These are phyloP conservation scores for Gryllus longicercus DNA, from an alignment of 2,888 invertebrate genomes.

Conservation along the genomic window DNA sequence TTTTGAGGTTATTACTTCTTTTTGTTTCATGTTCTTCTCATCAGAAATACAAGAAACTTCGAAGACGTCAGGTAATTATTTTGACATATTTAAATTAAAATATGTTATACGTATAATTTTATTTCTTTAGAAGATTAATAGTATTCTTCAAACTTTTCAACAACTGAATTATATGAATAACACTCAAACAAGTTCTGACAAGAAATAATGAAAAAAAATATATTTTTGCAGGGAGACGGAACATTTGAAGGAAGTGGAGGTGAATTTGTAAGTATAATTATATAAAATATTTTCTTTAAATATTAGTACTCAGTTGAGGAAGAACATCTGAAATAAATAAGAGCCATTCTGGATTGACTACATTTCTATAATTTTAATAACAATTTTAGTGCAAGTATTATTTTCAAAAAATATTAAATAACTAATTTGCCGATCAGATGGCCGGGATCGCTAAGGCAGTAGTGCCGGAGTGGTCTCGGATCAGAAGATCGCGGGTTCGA, in stretches of 20 bases:
- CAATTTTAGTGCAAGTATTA: too few relatives aligned
- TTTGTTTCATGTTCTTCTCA: slow-evolving; percentile 40
- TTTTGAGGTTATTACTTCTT: slow-evolving; percentile 31
- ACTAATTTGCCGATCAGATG: too few relatives aligned
- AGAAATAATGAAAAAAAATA: neutral
- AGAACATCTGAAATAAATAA: too few relatives aligned
- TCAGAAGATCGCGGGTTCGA: too few relatives aligned
- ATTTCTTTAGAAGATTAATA: too few relatives aligned
- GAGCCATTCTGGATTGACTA: too few relatives aligned
- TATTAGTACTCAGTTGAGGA: neutral
- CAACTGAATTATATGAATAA: neutral
- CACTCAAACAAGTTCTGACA: neutral
- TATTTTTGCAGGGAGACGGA: slow-evolving; percentile 67
- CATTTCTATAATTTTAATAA: too few relatives aligned
- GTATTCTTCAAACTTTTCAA: neutral
- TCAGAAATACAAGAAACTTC: slow-evolving; percentile 80
- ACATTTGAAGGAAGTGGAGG: slow-evolving; percentile 70
- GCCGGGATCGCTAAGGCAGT: too few relatives aligned
- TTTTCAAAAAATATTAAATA: too few relatives aligned
- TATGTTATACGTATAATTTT: neutral
- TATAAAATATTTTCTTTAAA: neutral
- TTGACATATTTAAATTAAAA: neutral
- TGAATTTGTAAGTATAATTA: slow-evolving; percentile 61
- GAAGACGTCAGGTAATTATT: slow-evolving; percentile 68
- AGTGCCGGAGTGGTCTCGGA: too few relatives aligned